Base-by-base conservation (phyloP, 1,140 invertebrate species). In the Hydropsyche tenuis region DNA sequence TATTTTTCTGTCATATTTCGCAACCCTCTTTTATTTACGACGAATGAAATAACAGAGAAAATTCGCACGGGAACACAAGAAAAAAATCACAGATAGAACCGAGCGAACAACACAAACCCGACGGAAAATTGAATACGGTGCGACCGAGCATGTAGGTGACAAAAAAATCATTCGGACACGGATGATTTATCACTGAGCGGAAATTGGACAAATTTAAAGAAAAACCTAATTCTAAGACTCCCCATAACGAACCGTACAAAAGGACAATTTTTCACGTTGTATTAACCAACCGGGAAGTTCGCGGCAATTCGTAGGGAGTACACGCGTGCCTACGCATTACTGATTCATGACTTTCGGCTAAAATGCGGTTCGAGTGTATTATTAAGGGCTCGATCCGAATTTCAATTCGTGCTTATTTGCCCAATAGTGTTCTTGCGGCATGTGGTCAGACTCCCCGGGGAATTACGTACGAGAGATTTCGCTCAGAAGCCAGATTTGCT, bases 21-120 rank as follows among this genome's bases (percentile, higher is more conserved):
- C 56, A 7, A 23, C 56, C 56, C 12, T 60, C 14, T n/a, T 60
- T 60, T 60, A 60, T 60, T 60, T 60, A 60, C 23, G 48, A 53
- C 48, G 48, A 53, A 53, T 53, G 48, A 18, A 37, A 37, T 53
- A 53, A 20, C 30, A 37, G 30, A 37, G 30, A 37, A 37, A 37
- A 37, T 37, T 37, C 30, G 30, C 30, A 9, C 9, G 30, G 30
- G 9, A 37, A 37, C 30, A 9, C 3, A 37, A n/a, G 23, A 60
- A 25, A 60, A 60, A 37, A 60, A 14, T 18, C 48, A 16, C 20
- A 53, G 16, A 53, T 53, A 20, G 48, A 53, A 20, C 23, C 11
- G 56, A 60, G 23, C 22, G 23, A 60, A 12, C 56, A 27, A 22
- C 56, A 60, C 14, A 60, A 60, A 60, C 25, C 56, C 56, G 56